These are phyloP conservation scores for Pandemis corylana DNA, from an alignment of 2,888 invertebrate species.

Conservation along the genomic window DNA sequence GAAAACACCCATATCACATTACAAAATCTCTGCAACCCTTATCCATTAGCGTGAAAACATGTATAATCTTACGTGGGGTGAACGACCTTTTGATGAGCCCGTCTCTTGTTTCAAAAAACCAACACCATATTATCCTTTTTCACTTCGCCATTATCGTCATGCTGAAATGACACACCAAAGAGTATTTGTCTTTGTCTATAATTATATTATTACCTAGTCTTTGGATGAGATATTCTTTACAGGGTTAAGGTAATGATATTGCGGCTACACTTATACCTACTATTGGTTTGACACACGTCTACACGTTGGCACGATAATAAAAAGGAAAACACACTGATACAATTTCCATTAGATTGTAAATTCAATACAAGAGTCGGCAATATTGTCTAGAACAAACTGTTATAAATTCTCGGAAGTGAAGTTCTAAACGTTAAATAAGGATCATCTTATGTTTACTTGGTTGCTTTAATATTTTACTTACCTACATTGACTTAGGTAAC, in stretches of 20 bases:
- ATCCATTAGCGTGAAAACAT: conserved; percentile 48
- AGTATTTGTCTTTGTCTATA: conserved; percentile 29
- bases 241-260: not conserved
- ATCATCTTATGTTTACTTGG: too few species aligned
- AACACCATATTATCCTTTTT: conserved; percentile 28
- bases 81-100: conserved; percentile 46
- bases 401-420: not conserved
- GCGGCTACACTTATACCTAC: too few species aligned
- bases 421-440: not conserved
- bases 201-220: conserved; percentile 16
- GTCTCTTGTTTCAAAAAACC: conserved; percentile 25
- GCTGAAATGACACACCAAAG: conserved; percentile 25
- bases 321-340: too few species aligned
- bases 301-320: too few species aligned
- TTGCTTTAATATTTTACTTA: not conserved
- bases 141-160: conserved; percentile 16
- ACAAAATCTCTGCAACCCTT: conserved; percentile 40
- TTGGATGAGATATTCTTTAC: not conserved
- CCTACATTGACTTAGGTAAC: not conserved
- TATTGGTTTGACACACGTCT: too few species aligned
- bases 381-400: too few species aligned
- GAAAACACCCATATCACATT: conserved; percentile 38
- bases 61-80: conserved; percentile 52
- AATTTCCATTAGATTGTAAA: too few species aligned
- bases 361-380: too few species aligned